Evolutionary conservation across 1,140 invertebrate species (phyloP).

Genomic region (Nasonia giraulti): DNA sequence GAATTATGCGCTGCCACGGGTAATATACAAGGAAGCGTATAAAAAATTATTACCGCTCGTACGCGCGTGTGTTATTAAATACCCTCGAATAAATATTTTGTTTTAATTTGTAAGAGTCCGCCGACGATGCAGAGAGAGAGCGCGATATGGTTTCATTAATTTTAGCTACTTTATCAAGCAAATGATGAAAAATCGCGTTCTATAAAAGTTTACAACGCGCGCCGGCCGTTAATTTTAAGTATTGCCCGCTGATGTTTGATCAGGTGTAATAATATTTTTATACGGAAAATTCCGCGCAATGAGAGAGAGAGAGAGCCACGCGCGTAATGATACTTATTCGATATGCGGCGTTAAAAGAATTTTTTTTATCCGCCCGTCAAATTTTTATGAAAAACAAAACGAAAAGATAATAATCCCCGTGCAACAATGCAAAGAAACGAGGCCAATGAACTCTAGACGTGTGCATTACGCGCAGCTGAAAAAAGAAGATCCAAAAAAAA

Average conservation of each 20-base stretch:
- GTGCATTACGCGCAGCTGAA: neutral
- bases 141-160: neutral
- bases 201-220: neutral
- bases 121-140: neutral
- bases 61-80: neutral
- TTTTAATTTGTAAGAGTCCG: neutral
- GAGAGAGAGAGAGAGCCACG: too few relatives aligned
- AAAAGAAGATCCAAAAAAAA: slow-evolving; percentile 3
- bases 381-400: neutral
- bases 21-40: neutral
- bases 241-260: neutral
- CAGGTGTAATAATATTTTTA: slow-evolving; percentile 1
- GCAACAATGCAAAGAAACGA: neutral
- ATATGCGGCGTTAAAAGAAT: neutral
- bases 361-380: neutral
- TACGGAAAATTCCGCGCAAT: neutral
- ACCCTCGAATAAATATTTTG: neutral
- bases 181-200: neutral
- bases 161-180: neutral
- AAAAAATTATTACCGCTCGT: neutral
- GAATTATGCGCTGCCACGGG: too few relatives aligned
- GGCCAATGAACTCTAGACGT: neutral
- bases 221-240: neutral
- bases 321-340: neutral
- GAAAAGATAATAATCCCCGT: neutral